These are phyloP conservation scores for Neoitamus cyanurus DNA, from an alignment of 2,888 invertebrate species.

Conservation along the genomic window DNA sequence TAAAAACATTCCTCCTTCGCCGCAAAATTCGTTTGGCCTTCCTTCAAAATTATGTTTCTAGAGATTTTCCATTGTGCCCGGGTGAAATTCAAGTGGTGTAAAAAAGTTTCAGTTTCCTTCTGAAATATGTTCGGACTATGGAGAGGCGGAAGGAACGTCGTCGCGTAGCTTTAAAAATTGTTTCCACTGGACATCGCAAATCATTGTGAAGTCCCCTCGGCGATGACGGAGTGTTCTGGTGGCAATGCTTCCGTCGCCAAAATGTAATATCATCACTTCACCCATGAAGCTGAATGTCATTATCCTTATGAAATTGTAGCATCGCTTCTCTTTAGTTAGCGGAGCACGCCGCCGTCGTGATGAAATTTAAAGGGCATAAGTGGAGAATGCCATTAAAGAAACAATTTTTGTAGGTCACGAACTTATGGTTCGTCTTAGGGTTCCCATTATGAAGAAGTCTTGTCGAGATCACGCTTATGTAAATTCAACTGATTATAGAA, in stretches of 20 bases:
- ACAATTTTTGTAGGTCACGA: not conserved
- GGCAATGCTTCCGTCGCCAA: not conserved
- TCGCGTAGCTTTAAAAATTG: not conserved
- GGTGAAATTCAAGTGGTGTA: not conserved
- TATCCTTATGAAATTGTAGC: conserved; percentile 25
- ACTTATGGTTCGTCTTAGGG: not conserved
- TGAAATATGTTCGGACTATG: not conserved
- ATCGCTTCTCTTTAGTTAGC: not conserved
- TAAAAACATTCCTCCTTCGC: not conserved
- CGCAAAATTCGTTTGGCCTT: not conserved
- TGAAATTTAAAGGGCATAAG: not conserved
- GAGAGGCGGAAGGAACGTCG: not conserved
- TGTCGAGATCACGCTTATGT: not conserved
- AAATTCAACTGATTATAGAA: not conserved
- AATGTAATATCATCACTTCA: not conserved
- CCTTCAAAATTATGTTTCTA: not conserved
- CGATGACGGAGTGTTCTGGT: not conserved
- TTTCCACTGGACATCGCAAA: not conserved
- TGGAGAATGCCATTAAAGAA: not conserved
- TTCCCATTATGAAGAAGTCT: not conserved
- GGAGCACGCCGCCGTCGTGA: not conserved
- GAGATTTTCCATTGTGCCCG: not conserved
- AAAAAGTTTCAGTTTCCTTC: not conserved
- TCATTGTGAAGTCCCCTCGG: not conserved
- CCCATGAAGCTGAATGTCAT: not conserved